Evolutionary conservation across 2,888 invertebrate genomes (phyloP).

Genomic region (Cataglyphis albicans): DNA sequence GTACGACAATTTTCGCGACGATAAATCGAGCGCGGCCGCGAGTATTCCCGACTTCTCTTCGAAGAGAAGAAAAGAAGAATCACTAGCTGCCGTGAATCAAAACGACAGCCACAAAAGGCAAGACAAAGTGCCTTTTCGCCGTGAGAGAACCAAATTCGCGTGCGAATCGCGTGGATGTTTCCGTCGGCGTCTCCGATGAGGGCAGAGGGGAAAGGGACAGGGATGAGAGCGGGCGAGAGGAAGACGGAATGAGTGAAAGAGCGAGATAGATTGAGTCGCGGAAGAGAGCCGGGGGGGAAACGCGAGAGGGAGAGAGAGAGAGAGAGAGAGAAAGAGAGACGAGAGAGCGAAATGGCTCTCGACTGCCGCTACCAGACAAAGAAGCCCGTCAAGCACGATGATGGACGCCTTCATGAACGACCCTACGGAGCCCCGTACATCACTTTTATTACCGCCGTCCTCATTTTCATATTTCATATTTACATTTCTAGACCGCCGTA

Average conservation of each 20-base stretch:
- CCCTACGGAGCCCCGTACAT: slow-evolving; percentile 86
- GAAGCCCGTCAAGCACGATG: slow-evolving; percentile 85
- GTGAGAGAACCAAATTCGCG: slow-evolving; percentile 58
- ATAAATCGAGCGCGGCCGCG: slow-evolving; percentile 46
- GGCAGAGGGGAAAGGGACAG: slow-evolving; percentile 8
- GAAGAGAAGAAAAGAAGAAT: slow-evolving; percentile 51
- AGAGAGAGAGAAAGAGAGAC: slow-evolving; percentile 22
- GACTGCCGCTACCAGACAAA: slow-evolving; percentile 81
- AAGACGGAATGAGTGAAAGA: slow-evolving; percentile 10
- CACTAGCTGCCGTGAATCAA: slow-evolving; percentile 56
- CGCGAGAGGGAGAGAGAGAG: slow-evolving; percentile 23
- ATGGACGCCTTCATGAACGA: slow-evolving; percentile 87
- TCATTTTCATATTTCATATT: slow-evolving; percentile 86
- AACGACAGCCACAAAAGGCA: slow-evolving; percentile 56
- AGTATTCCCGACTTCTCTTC: slow-evolving; percentile 41
- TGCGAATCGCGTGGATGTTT: slow-evolving; percentile 58
- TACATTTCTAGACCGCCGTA: slow-evolving; percentile 85
- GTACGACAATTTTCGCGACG: slow-evolving; percentile 31
- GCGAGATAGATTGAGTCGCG: slow-evolving; percentile 4
- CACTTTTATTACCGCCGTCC: slow-evolving; percentile 86
- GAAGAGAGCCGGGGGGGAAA: slow-evolving; percentile 17
- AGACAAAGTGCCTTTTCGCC: slow-evolving; percentile 60
- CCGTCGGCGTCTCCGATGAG: slow-evolving; percentile 56
- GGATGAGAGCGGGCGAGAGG: background rate
- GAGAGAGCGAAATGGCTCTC: slow-evolving; percentile 77